Evolutionary conservation across 2,797 vertebrate species (phyloP).

Genomic region (Rhabdophis nuchalis): DNA sequence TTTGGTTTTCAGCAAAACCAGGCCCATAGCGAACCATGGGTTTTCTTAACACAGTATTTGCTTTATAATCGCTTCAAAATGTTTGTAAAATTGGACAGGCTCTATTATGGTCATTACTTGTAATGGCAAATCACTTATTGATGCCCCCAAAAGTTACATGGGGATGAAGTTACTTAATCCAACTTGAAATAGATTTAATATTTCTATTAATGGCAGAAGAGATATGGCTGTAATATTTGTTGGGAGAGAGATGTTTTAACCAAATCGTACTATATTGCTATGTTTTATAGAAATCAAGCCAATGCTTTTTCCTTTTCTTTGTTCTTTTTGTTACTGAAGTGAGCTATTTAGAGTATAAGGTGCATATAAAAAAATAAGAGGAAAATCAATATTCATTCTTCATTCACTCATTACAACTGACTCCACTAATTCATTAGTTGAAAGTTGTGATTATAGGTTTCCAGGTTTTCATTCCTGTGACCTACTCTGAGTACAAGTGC

Average conservation of each 20-base stretch:
- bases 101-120: background rate
- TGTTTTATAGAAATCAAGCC: background rate
- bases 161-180: background rate
- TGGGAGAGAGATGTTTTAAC: background rate
- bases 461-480: background rate
- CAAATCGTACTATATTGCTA: background rate
- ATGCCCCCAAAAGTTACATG: background rate
- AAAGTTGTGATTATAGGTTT: background rate
- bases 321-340: background rate
- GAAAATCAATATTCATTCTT: background rate
- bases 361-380: background rate
- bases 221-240: background rate
- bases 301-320: background rate
- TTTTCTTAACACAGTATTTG: background rate
- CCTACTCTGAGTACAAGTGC: background rate
- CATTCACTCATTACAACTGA: too few relatives aligned
- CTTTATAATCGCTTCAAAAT: background rate
- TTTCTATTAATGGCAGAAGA: background rate
- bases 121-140: background rate
- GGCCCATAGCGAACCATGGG: background rate
- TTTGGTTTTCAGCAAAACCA: background rate
- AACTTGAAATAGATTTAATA: background rate
- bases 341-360: background rate
- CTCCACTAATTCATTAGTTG: background rate
- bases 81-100: background rate